Conservation (phyloP, 2,797 vertebrate genomes). For the Enteromius treurensis region DNA sequence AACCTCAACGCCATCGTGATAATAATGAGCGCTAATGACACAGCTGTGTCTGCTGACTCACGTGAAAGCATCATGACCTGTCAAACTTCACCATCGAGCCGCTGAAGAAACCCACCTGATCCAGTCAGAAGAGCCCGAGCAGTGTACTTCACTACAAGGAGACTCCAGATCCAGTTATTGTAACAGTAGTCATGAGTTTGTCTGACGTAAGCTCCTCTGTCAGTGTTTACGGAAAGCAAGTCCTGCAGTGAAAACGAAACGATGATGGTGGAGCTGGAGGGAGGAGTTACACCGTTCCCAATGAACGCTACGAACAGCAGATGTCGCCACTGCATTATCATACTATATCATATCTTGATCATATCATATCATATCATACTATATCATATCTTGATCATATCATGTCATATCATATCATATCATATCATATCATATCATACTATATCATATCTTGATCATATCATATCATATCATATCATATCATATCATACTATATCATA, state of each 20-base stretch:
- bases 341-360: background rate
- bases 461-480: background rate
- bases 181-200: background rate
- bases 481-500: background rate
- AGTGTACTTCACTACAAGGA: background rate
- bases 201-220: background rate
- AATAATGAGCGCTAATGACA: background rate
- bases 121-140: background rate
- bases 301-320: background rate
- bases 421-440: background rate
- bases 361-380: background rate
- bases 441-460: too few relatives aligned
- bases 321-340: background rate
- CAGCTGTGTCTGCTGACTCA: conserved; percentile 28
- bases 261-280: background rate
- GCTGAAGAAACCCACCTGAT: background rate
- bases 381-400: too few relatives aligned
- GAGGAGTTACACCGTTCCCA: background rate
- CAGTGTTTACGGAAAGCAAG: conserved; percentile 27
- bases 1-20: background rate
- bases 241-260: background rate
- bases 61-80: conserved; percentile 36
- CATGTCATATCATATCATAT: too few relatives aligned
- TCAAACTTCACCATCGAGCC: conserved; percentile 12
- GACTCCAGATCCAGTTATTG: background rate